phyloP scores from a whole-genome alignment of 2,797 vertebrate genomes.

The Simalia tracyae region DNA sequence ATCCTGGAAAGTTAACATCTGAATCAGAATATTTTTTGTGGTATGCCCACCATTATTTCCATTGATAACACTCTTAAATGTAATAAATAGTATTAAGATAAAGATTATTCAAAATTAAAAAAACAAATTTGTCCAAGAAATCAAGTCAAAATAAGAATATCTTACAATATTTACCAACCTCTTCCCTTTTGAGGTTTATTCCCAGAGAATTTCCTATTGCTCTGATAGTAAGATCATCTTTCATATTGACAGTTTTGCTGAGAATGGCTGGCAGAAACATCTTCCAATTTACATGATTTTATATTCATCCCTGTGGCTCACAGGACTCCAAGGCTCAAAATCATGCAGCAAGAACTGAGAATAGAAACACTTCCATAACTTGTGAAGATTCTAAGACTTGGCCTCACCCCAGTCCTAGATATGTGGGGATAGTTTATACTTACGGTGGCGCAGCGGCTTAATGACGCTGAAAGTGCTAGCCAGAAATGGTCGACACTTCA shows the following conservation, averaged over 20 bases:
- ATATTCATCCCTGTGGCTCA: not conserved
- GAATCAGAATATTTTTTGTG: not conserved
- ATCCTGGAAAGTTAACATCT: not conserved
- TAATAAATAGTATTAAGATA: not conserved
- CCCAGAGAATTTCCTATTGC: not conserved
- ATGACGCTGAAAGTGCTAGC: too few species aligned
- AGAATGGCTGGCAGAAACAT: not conserved
- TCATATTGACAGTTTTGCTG: slow-evolving; percentile 15
- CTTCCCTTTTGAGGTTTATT: slow-evolving; percentile 22
- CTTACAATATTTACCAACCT: not conserved
- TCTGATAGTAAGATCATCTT: not conserved
- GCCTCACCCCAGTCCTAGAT: not conserved
- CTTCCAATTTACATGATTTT: not conserved
- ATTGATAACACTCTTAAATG: not conserved
- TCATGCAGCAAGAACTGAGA: not conserved
- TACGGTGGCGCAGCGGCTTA: too few species aligned
- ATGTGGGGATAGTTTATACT: not conserved
- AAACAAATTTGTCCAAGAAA: not conserved
- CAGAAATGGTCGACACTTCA: too few species aligned
- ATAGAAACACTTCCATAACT: not conserved
- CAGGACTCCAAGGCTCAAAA: not conserved
- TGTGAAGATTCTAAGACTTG: not conserved
- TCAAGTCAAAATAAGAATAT: not conserved
- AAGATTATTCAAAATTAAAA: not conserved
- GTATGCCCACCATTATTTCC: not conserved